phyloP scores from a whole-genome alignment of 2,797 vertebrate species.

The Falco berigora region DNA sequence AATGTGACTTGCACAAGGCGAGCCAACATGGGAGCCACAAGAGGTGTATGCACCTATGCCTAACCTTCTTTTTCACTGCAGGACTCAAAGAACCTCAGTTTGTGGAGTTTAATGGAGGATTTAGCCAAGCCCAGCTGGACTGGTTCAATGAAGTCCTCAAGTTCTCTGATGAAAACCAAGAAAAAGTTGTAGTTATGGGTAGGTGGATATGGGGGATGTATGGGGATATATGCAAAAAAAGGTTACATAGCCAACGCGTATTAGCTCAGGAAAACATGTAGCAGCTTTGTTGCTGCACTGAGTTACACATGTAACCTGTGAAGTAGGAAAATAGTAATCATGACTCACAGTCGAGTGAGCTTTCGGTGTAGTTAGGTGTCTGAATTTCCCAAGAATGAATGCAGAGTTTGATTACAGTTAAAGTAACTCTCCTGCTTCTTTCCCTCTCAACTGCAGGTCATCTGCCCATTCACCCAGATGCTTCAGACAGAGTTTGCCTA shows the following conservation, averaged over 20 bases:
- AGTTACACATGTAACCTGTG: not conserved
- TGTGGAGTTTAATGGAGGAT: constrained; percentile 90
- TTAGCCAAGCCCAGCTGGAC: constrained; percentile 84
- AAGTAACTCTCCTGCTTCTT: not conserved
- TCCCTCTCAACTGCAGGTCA: constrained; percentile 77
- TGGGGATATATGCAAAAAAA: not conserved
- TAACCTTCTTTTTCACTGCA: constrained; percentile 23
- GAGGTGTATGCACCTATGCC: not conserved
- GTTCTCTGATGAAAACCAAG: constrained; percentile 79
- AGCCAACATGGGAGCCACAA: not conserved
- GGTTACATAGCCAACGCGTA: accelerated
- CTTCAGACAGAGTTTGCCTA: constrained; percentile 77
- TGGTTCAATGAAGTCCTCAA: constrained; percentile 85
- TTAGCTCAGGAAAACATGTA: not conserved
- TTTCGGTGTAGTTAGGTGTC: not conserved
- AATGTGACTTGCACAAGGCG: not conserved
- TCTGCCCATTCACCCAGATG: constrained; percentile 82
- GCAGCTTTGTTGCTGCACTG: not conserved
- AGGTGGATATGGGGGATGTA: constrained; percentile 60
- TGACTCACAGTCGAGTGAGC: not conserved
- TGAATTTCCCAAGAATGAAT: not conserved
- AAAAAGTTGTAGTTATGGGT: constrained; percentile 86
- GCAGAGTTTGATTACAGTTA: not conserved
- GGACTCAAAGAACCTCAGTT: constrained; percentile 75
- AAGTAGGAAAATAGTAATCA: not conserved